Evolutionary conservation across 2,797 vertebrate species (phyloP).

Genomic region (Platalea minor): DNA sequence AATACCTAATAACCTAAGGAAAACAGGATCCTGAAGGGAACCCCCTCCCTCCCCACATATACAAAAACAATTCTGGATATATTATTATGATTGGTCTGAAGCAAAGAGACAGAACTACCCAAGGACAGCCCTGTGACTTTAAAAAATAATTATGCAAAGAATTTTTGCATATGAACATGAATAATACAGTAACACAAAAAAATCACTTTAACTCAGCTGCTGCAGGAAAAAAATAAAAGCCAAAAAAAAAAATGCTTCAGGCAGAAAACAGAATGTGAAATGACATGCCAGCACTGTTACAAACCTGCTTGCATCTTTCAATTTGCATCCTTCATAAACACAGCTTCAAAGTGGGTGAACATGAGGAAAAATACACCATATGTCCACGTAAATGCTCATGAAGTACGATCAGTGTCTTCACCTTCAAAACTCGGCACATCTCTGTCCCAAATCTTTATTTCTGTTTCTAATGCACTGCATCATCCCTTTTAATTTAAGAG

Average conservation of each 20-base stretch:
- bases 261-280: not conserved
- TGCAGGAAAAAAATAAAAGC: not conserved
- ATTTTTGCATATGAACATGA: not conserved
- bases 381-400: accelerated
- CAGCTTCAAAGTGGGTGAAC: not conserved
- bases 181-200: not conserved
- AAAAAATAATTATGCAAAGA: not conserved
- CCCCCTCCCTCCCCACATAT: not conserved
- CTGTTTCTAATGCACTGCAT: not conserved
- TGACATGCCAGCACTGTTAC: not conserved
- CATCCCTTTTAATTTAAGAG: not conserved
- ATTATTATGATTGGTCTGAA: not conserved
- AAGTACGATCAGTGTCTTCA: not conserved
- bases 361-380: not conserved
- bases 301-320: not conserved
- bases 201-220: not conserved
- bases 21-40: not conserved
- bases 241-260: not conserved
- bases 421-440: not conserved
- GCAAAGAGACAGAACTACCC: not conserved
- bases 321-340: not conserved
- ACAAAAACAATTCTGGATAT: not conserved
- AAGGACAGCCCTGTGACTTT: not conserved
- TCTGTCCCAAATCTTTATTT: not conserved
- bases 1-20: not conserved